Conservation (phyloP, 2,888 invertebrate genomes). For the Caenorhabditis drosophilae region DNA sequence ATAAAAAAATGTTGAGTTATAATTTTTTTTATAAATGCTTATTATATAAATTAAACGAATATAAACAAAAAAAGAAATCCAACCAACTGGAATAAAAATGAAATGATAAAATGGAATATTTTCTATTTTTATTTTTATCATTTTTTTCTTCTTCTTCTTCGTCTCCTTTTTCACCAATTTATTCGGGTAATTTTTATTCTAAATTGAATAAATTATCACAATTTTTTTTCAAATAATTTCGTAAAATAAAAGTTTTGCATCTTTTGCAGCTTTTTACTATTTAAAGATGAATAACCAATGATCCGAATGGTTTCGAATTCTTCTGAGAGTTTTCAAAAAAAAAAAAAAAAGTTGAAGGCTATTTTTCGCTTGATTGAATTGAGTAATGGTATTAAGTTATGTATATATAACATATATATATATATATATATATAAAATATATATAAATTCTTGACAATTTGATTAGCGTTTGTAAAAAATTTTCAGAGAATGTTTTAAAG, state of each 20-base stretch:
- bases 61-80: constrained; percentile 15
- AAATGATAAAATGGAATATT: constrained; percentile 14
- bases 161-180: no score
- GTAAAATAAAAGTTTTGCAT: not conserved
- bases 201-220: not conserved
- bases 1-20: constrained; percentile 15
- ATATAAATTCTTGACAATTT: no score
- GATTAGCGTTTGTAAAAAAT: no score
- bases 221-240: not conserved
- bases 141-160: no score
- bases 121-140: constrained; percentile 6
- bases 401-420: no score
- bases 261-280: not conserved
- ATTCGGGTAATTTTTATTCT: no score
- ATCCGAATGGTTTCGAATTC: not conserved
- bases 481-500: no score
- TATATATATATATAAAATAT: no score
- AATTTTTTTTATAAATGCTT: constrained; percentile 3
- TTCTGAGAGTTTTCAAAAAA: not conserved
- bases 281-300: not conserved
- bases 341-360: not conserved
- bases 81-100: constrained; percentile 11
- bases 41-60: constrained; percentile 13
- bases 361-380: no score
- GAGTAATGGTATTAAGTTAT: no score